Conservation (phyloP, 1,140 invertebrate genomes). For the Oppia nitens region DNA sequence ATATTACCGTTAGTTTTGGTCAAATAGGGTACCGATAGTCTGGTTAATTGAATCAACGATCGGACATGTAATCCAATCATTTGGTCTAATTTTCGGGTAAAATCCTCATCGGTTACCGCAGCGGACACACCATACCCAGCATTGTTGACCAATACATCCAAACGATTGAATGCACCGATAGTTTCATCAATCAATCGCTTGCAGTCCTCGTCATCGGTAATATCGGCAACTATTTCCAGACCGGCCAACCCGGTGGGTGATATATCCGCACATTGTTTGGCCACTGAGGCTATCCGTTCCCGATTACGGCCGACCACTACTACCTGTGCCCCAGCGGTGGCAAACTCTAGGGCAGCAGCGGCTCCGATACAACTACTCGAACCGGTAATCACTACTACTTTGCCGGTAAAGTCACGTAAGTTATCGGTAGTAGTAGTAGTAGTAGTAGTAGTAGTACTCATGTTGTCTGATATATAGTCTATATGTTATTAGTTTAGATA, state of each 20-base stretch:
- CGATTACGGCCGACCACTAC: too few relatives aligned
- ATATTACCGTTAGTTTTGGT: background rate
- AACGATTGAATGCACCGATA: constrained; percentile 74
- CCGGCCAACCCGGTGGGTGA: background rate
- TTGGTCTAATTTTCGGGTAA: background rate
- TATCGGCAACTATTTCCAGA: constrained; percentile 54
- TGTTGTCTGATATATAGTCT: too few relatives aligned
- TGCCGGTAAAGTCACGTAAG: too few relatives aligned
- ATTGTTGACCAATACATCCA: constrained; percentile 15
- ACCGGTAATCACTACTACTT: too few relatives aligned
- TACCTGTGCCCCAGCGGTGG: too few relatives aligned
- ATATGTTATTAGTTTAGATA: too few relatives aligned
- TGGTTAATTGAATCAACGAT: background rate
- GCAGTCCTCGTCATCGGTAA: constrained; percentile 67
- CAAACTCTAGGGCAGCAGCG: too few relatives aligned
- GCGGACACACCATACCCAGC: background rate
- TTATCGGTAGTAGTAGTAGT: too few relatives aligned
- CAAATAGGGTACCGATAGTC: background rate
- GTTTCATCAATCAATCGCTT: constrained; percentile 61
- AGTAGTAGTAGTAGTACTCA: too few relatives aligned
- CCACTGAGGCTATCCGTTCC: too few relatives aligned
- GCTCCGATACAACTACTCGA: too few relatives aligned
- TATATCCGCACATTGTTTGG: constrained; percentile 35
- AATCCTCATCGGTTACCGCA: background rate
- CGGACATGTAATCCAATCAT: background rate